A percentile compares a stretch with the other conserved stretches of the same genome.
Evolutionary conservation across 2,797 vertebrate species (phyloP).

Genomic region (Danionella dracula): DNA sequence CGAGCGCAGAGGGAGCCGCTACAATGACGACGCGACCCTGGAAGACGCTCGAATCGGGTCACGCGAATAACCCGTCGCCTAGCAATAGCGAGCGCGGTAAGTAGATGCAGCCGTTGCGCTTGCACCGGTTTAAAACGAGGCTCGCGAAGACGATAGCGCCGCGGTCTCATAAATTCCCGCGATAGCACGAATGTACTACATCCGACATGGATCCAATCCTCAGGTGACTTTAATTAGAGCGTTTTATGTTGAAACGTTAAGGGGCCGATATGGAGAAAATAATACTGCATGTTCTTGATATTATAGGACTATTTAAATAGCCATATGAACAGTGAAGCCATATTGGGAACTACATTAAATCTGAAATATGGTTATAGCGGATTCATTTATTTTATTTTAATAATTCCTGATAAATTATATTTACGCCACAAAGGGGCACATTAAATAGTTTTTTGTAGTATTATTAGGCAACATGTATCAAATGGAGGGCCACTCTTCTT

Average conservation of each 20-base stretch:
- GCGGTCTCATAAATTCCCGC: conserved; percentile 50
- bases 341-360: too few relatives aligned
- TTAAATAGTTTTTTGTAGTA: too few relatives aligned
- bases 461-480: too few relatives aligned
- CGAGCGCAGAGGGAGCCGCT: conserved; percentile 4
- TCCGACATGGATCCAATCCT: neutral
- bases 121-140: conserved; percentile 26
- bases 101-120: conserved; percentile 49
- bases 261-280: too few relatives aligned
- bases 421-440: too few relatives aligned
- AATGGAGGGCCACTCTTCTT: too few relatives aligned
- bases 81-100: conserved; percentile 42
- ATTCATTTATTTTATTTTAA: too few relatives aligned
- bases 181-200: conserved; percentile 21
- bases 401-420: too few relatives aligned
- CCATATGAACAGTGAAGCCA: too few relatives aligned
- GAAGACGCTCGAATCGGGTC: conserved; percentile 44
- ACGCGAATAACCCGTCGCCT: conserved; percentile 47
- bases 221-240: conserved; percentile 7
- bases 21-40: conserved; percentile 31
- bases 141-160: conserved; percentile 7
- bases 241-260: neutral
- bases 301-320: too few relatives aligned
- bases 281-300: too few relatives aligned
- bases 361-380: too few relatives aligned